Percentiles rank a stretch among this genome's conserved stretches.
Conservation (phyloP, 2,888 invertebrate genomes). For the Flexamia atlantica region DNA sequence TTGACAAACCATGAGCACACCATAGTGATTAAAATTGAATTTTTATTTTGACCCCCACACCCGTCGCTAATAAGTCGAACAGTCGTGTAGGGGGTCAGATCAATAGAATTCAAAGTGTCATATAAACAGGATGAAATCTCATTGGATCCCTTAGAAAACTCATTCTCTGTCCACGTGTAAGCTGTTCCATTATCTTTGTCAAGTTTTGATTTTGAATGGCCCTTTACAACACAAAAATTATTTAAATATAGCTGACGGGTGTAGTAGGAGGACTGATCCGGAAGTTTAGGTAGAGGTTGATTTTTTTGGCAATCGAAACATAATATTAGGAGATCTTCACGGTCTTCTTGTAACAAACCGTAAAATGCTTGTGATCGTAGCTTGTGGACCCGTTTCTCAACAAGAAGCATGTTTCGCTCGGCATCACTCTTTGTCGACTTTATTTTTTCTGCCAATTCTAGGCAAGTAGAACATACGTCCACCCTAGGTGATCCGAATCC, state of each 20-base stretch:
- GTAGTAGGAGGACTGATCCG: constrained; percentile 72
- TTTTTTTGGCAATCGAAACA: constrained; percentile 72
- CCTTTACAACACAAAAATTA: constrained; percentile 72
- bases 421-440: constrained; percentile 51
- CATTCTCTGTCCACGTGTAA: constrained; percentile 72
- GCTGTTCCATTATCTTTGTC: constrained; percentile 68
- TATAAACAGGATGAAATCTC: constrained; percentile 71
- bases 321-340: constrained; percentile 62
- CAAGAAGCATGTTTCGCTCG: neutral
- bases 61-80: constrained; percentile 59
- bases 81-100: constrained; percentile 38
- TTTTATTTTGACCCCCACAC: too few relatives aligned
- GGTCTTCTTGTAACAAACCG: constrained; percentile 24
- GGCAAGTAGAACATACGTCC: constrained; percentile 44
- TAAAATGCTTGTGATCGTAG: constrained; percentile 48
- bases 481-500: constrained; percentile 54
- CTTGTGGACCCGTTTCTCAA: constrained; percentile 43
- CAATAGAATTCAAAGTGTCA: constrained; percentile 66
- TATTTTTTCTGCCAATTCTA: constrained; percentile 13
- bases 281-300: constrained; percentile 70
- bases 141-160: constrained; percentile 71
- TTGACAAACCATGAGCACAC: constrained; percentile 68
- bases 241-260: constrained; percentile 72
- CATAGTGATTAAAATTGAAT: constrained; percentile 70
- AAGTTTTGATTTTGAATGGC: constrained; percentile 70